Evolutionary conservation across 2,113 vertebrate genomes (phyloP).

Genomic region (Vombatus ursinus): DNA sequence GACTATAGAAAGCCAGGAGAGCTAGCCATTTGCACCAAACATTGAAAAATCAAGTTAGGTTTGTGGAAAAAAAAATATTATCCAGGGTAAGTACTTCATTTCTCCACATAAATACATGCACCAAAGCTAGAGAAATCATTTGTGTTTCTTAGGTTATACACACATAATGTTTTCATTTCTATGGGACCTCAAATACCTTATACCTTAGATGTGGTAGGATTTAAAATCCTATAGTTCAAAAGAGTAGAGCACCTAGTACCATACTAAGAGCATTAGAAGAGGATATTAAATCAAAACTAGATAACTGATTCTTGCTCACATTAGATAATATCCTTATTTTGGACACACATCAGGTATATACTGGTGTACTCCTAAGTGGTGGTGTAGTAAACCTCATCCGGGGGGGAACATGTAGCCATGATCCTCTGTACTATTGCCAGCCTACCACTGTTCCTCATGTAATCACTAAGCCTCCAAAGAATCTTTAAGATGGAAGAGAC

Average conservation of each 20-base stretch:
- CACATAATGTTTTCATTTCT: neutral
- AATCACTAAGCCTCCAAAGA: neutral
- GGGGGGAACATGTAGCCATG: neutral
- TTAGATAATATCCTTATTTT: neutral
- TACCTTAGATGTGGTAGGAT: neutral
- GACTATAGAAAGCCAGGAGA: neutral
- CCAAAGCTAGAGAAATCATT: neutral
- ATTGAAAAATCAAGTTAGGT: neutral
- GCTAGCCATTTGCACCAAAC: neutral
- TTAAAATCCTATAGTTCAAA: neutral
- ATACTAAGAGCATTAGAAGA: neutral
- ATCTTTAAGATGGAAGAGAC: neutral
- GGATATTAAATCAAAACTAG: neutral
- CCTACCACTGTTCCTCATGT: neutral
- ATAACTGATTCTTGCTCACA: neutral
- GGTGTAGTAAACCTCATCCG: neutral
- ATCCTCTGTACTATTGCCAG: neutral
- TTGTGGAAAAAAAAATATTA: neutral
- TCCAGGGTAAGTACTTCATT: neutral
- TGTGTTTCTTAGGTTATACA: neutral
- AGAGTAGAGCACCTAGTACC: neutral
- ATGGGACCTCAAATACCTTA: too few species aligned
- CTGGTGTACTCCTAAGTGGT: neutral
- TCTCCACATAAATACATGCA: neutral
- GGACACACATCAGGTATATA: neutral